These are phyloP conservation scores for Heliopora coerulea DNA, from an alignment of 92 coral and sea anemone species.

Conservation along the genomic window DNA sequence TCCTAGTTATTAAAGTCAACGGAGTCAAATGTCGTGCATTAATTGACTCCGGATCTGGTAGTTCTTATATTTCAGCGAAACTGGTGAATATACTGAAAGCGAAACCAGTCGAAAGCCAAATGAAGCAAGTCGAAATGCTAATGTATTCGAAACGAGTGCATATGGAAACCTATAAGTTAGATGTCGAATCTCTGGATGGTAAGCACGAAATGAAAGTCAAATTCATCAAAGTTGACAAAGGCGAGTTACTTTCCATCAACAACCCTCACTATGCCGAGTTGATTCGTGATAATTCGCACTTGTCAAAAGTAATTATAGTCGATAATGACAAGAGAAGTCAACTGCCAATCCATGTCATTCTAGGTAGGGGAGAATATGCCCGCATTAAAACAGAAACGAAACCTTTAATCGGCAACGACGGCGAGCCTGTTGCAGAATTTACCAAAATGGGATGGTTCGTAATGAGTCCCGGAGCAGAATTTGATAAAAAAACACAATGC, in stretches of 20 bases:
- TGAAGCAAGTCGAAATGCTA: slow-evolving; percentile 55
- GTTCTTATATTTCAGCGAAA: slow-evolving; percentile 52
- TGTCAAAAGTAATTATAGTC: too few species aligned
- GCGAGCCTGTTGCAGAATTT: slow-evolving; percentile 38
- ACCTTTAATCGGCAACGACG: slow-evolving; percentile 25
- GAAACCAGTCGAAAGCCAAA: slow-evolving; percentile 39
- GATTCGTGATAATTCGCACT: too few species aligned
- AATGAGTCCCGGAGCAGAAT: slow-evolving; percentile 32
- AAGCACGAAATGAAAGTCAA: slow-evolving; percentile 10
- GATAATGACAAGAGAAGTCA: not conserved
- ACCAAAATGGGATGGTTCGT: slow-evolving; percentile 42
- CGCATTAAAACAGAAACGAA: slow-evolving; percentile 25
- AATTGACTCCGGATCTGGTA: slow-evolving; percentile 54
- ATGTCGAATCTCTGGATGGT: slow-evolving; percentile 1
- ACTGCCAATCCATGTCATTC: slow-evolving; percentile 33
- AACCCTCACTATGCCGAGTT: too few species aligned
- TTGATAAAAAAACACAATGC: slow-evolving; percentile 1
- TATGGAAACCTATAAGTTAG: slow-evolving; percentile 44
- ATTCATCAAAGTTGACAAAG: slow-evolving; percentile 31
- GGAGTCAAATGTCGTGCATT: slow-evolving; percentile 48
- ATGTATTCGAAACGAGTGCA: slow-evolving; percentile 43
- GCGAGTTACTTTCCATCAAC: too few species aligned
- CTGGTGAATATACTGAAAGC: slow-evolving; percentile 46
- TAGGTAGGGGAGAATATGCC: slow-evolving; percentile 27
- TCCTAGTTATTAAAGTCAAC: too few species aligned